phyloP scores from a whole-genome alignment of 2,797 vertebrate genomes.

The Acanthornis magna region DNA sequence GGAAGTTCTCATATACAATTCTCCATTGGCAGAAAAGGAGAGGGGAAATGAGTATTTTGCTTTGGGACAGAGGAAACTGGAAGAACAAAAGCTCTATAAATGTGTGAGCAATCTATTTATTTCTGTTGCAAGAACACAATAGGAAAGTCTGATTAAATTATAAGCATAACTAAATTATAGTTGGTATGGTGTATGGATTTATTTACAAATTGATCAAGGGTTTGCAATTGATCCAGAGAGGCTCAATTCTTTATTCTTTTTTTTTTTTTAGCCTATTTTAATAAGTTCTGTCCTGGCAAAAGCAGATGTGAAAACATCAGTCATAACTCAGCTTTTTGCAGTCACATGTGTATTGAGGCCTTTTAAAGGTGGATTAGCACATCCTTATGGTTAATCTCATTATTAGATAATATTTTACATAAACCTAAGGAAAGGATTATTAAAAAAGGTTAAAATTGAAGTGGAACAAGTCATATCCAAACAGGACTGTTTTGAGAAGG shows the following conservation, averaged over 20 bases:
- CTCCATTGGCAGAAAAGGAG: neutral
- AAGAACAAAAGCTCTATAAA: neutral
- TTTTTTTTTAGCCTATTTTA: neutral
- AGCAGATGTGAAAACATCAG: neutral
- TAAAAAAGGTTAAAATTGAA: neutral
- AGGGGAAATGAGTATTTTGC: neutral
- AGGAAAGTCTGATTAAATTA: neutral
- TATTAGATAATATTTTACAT: neutral
- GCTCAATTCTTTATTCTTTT: neutral
- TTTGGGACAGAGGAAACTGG: neutral
- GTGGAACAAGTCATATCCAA: neutral
- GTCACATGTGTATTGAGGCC: neutral
- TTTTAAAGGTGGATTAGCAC: neutral
- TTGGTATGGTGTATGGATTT: neutral
- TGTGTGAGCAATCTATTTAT: neutral
- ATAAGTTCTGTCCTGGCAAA: neutral
- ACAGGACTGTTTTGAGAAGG: neutral
- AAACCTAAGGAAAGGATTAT: neutral
- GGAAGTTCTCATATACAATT: neutral
- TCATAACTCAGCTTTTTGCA: neutral
- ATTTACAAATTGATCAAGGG: neutral
- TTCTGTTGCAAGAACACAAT: neutral
- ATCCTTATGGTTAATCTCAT: neutral
- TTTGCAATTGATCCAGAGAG: neutral
- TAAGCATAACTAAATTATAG: neutral